Percentiles rank a stretch among this genome's conserved stretches.
Conservation (phyloP, 2,113 vertebrate species). For the Herpetotheres cachinnans region DNA sequence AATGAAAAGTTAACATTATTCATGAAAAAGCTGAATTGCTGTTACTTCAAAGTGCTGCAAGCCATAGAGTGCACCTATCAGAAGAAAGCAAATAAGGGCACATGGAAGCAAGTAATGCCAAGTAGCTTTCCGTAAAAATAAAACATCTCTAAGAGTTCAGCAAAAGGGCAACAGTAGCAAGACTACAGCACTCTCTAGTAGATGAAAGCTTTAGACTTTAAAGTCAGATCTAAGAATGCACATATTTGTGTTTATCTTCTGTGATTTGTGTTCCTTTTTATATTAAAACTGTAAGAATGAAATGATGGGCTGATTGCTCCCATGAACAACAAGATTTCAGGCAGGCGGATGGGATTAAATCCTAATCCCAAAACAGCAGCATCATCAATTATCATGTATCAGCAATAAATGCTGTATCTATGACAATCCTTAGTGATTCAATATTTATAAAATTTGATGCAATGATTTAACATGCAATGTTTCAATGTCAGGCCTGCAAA, state of each 20-base stretch:
- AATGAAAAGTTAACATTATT: background rate
- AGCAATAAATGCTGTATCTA: background rate
- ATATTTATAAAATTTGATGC: background rate
- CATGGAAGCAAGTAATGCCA: background rate
- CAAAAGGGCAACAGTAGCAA: conserved; percentile 21
- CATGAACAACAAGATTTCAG: background rate
- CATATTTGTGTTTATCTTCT: background rate
- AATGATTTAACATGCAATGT: background rate
- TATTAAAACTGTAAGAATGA: background rate
- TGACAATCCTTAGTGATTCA: background rate
- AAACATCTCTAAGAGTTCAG: conserved; percentile 5
- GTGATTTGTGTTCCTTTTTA: background rate
- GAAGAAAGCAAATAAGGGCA: background rate
- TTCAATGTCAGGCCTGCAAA: background rate
- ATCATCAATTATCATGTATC: background rate
- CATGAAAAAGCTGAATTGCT: background rate
- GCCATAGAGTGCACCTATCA: background rate
- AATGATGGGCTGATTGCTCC: background rate
- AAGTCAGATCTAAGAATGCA: background rate
- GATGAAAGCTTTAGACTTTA: background rate
- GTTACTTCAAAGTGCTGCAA: background rate
- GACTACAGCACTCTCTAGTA: background rate
- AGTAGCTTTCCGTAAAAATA: background rate
- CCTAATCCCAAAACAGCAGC: background rate
- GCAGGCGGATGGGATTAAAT: background rate